A percentile compares a stretch with the other conserved stretches of the same genome.
Conservation (phyloP, 2,113 vertebrate species). For the Lipotes vexillifer region DNA sequence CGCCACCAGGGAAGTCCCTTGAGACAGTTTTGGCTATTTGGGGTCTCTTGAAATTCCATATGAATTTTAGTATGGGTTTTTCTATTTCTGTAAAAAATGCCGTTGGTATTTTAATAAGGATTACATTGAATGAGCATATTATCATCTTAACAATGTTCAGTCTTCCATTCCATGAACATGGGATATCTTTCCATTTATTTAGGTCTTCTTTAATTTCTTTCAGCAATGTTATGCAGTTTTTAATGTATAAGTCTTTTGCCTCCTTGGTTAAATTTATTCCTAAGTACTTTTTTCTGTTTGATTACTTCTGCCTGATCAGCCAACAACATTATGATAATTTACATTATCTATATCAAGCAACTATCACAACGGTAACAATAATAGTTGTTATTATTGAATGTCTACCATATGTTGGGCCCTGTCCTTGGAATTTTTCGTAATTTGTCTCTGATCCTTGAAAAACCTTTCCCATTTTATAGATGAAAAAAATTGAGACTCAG, state of each 20-base stretch:
- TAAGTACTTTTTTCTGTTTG: not conserved
- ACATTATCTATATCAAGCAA: not conserved
- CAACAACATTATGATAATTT: not conserved
- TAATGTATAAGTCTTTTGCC: not conserved
- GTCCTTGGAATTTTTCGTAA: not conserved
- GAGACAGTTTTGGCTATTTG: not conserved
- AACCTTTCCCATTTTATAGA: not conserved
- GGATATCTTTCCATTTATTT: not conserved
- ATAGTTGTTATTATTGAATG: not conserved
- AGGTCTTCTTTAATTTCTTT: constrained; percentile 4
- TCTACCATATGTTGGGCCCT: not conserved
- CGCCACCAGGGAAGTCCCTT: no score
- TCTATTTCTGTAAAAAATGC: not conserved
- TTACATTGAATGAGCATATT: not conserved
- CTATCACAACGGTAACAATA: not conserved
- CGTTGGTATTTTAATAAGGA: not conserved
- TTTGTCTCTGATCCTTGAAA: not conserved
- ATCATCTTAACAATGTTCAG: not conserved
- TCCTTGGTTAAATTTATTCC: not conserved
- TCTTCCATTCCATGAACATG: not conserved
- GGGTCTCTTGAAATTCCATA: not conserved
- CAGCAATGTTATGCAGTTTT: not conserved
- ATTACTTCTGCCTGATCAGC: not conserved
- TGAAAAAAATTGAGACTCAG: constrained; percentile 33
- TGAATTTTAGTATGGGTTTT: not conserved